Conservation (phyloP, 1,140 invertebrate genomes). For the Micrasema minimum region DNA sequence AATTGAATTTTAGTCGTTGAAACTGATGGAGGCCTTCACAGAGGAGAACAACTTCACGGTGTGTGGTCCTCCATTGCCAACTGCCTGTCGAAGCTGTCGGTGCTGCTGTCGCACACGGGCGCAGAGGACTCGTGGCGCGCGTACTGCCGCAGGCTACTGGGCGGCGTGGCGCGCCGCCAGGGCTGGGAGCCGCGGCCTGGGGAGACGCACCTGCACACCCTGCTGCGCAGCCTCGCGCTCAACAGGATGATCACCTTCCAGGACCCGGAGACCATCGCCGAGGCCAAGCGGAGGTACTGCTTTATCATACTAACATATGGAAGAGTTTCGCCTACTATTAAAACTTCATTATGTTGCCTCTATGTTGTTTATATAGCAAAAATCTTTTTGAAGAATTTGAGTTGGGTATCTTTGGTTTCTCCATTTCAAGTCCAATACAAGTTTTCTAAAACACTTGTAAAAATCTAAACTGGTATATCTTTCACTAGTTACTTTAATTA, state of each 20-base stretch:
- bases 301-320: too few species aligned
- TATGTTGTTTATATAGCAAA: too few species aligned
- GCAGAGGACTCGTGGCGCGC: slow-evolving; percentile 77
- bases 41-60: slow-evolving; percentile 94
- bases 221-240: slow-evolving; percentile 86
- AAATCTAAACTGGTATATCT: too few species aligned
- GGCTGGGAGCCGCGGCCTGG: slow-evolving; percentile 82
- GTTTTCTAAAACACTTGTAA: too few species aligned
- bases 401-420: too few species aligned
- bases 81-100: slow-evolving; percentile 78
- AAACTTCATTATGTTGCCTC: too few species aligned
- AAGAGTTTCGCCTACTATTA: too few species aligned
- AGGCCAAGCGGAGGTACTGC: slow-evolving; percentile 74
- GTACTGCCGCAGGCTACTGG: slow-evolving; percentile 78
- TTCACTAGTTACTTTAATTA: too few species aligned
- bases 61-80: slow-evolving; percentile 89
- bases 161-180: slow-evolving; percentile 74
- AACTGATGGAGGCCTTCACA: slow-evolving; percentile 79
- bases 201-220: slow-evolving; percentile 85
- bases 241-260: slow-evolving; percentile 83
- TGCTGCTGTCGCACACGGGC: slow-evolving; percentile 82
- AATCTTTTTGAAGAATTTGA: too few species aligned
- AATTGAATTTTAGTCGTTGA: slow-evolving; percentile 59
- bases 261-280: slow-evolving; percentile 78
- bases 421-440: too few species aligned